Percentiles rank a stretch among this genome's conserved stretches.
Conservation (phyloP, 2,888 invertebrate species). For the Drosophila kuntzei region DNA sequence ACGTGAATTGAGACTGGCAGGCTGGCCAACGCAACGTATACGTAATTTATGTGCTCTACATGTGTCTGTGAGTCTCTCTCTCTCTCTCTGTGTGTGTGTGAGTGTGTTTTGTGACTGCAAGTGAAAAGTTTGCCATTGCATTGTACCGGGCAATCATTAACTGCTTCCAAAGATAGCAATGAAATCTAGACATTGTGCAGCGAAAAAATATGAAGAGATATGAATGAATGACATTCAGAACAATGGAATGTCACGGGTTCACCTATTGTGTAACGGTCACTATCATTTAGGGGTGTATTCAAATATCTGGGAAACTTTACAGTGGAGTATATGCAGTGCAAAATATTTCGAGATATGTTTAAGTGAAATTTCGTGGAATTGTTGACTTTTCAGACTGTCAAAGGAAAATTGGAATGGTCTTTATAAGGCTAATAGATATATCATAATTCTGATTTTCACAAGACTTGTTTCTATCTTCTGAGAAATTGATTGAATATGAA, state of each 20-base stretch:
- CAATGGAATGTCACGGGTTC: slow-evolving; percentile 22
- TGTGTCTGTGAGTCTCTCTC: slow-evolving; percentile 6
- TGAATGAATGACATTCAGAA: slow-evolving; percentile 29
- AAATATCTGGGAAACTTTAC: neutral
- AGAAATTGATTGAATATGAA: no score
- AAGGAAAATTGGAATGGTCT: no score
- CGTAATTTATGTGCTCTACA: slow-evolving; percentile 72
- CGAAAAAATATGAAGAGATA: slow-evolving; percentile 8
- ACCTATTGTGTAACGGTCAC: slow-evolving; percentile 1
- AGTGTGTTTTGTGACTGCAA: slow-evolving; percentile 50
- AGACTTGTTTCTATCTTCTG: no score
- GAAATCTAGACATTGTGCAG: slow-evolving; percentile 30
- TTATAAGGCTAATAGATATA: no score
- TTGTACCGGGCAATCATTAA: slow-evolving; percentile 50
- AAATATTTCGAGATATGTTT: no score
- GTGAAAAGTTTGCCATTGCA: slow-evolving; percentile 55
- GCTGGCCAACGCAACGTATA: slow-evolving; percentile 72
- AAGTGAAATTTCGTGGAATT: no score
- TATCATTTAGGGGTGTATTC: slow-evolving; percentile 3
- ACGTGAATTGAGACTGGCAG: slow-evolving; percentile 47
- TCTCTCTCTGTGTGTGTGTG: slow-evolving; percentile 6
- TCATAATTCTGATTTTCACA: no score
- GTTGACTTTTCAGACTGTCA: no score
- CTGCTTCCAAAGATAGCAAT: slow-evolving; percentile 46
- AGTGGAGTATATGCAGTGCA: neutral